These are phyloP conservation scores for Botia kubotai DNA, from an alignment of 2,797 vertebrate genomes.

Conservation along the genomic window DNA sequence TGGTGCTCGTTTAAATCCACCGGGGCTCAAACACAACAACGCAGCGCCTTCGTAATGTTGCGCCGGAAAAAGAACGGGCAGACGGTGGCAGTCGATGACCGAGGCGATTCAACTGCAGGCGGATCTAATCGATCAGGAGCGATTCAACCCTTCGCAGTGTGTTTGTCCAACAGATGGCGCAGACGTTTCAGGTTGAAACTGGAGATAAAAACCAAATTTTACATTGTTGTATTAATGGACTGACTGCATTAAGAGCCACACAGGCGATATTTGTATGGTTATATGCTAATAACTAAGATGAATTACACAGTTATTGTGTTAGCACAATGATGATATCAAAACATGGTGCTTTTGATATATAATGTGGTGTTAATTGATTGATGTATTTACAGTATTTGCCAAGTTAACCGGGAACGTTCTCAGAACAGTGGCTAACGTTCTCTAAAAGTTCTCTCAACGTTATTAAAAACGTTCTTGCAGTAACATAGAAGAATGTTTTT, in stretches of 20 bases:
- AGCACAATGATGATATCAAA: too few relatives aligned
- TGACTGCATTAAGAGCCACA: too few relatives aligned
- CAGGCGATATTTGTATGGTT: too few relatives aligned
- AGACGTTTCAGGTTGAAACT: not conserved
- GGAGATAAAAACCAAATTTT: conserved; percentile 4
- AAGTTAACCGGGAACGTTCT: too few relatives aligned
- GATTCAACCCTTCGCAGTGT: not conserved
- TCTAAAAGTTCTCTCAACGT: too few relatives aligned
- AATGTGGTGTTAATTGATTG: too few relatives aligned
- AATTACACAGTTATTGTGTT: not conserved
- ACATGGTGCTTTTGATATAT: too few relatives aligned
- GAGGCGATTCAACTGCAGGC: not conserved
- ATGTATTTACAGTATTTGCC: too few relatives aligned
- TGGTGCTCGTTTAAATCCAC: conserved; percentile 18
- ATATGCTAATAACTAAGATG: not conserved
- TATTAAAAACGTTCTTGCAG: too few relatives aligned
- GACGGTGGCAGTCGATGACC: conserved; percentile 18
- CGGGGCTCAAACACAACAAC: conserved; percentile 1
- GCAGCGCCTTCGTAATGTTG: conserved; percentile 2
- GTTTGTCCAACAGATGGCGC: conserved; percentile 17
- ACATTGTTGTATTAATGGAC: too few relatives aligned
- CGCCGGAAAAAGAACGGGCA: conserved; percentile 4
- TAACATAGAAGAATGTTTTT: too few relatives aligned
- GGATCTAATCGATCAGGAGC: not conserved
- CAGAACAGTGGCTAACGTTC: too few relatives aligned